Evolutionary conservation across 2,797 vertebrate genomes (phyloP), one percentile per base, ranked within the genome.

Genomic region (Rhinophrynus dorsalis): DNA sequence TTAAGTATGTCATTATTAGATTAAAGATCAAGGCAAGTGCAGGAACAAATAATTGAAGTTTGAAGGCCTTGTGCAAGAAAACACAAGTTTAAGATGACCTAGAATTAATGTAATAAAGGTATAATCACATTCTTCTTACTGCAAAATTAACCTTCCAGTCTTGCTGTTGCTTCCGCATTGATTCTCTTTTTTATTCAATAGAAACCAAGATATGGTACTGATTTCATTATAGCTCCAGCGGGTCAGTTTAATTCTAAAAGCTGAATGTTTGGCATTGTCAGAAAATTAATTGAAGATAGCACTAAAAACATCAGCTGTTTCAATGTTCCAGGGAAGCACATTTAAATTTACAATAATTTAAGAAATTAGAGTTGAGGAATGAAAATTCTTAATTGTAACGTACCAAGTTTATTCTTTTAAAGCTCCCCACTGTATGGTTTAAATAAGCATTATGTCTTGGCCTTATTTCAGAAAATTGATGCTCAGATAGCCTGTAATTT

Each of bases 1-100:
- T 69, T 69, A 69, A 27, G 52, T 29, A 54, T 51, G 62, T 26
- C 44, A 54, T 54, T 61, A 68, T 69, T 69, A 62, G 42, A 69
- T 69, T 69, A 61, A 54, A n/a, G 57, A 69, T 69, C 67, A 69
- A 69, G 21, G 48, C 27, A 61, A 61, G 55, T 35, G 27, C 67
- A 44, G 26, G 47, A 47, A 54, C 45, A 61, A 50, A 61, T 61
- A 69, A 69, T 69, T 69, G 37, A 54, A 23, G 57, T 69, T 61
- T 33, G 48, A 54, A 38, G 29, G 21, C 57, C n/a, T 15, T 44
- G 47, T 55, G 50, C 45, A 27, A 60, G 37, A 50, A 62, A 61
- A 69, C 30, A 38, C 45, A 44, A 69, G 47, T 54, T 11, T 17
- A 42, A 33, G 38, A 60, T 26, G 57, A 24, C 40, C 47, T 23